Percentiles rank a stretch among this genome's conserved stretches.
Conservation (phyloP, 2,888 invertebrate species). For the Trypoxylon attenuatum region DNA sequence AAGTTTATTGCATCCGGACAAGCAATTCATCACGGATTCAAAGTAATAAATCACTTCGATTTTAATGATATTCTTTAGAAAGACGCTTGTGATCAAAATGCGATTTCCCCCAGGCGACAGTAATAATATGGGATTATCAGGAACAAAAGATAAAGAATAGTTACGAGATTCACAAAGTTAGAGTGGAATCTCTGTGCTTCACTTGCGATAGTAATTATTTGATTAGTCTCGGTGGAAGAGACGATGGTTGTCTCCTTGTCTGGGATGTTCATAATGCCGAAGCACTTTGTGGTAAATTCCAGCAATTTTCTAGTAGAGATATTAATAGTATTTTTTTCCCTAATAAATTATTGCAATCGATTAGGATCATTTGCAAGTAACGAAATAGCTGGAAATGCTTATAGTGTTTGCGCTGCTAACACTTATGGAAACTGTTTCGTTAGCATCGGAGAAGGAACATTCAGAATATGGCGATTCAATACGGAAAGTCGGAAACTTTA, state of each 20-base stretch:
- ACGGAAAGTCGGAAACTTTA: constrained; percentile 82
- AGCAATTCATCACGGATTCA: constrained; percentile 93
- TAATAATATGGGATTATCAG: constrained; percentile 91
- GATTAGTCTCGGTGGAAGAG: constrained; percentile 90
- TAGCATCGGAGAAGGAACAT: constrained; percentile 84
- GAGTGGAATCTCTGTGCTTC: constrained; percentile 90
- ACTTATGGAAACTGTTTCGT: constrained; percentile 81
- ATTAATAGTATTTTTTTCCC: background rate
- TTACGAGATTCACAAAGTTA: constrained; percentile 91
- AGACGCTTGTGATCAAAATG: background rate
- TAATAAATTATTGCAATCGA: background rate
- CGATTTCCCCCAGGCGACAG: constrained; percentile 78
- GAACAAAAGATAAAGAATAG: constrained; percentile 79
- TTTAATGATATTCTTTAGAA: background rate
- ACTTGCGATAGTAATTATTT: constrained; percentile 87
- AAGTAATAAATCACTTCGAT: constrained; percentile 74
- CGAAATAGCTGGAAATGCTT: constrained; percentile 84
- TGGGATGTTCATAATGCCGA: constrained; percentile 83
- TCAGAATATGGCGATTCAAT: constrained; percentile 86
- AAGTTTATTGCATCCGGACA: constrained; percentile 92
- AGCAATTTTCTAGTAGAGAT: background rate
- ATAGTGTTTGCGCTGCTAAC: constrained; percentile 77
- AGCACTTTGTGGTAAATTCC: constrained; percentile 74
- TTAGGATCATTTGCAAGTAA: constrained; percentile 77
- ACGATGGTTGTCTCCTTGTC: constrained; percentile 91